phyloP scores from a whole-genome alignment of 2,888 invertebrate genomes.

The Sarcophaga carnaria region DNA sequence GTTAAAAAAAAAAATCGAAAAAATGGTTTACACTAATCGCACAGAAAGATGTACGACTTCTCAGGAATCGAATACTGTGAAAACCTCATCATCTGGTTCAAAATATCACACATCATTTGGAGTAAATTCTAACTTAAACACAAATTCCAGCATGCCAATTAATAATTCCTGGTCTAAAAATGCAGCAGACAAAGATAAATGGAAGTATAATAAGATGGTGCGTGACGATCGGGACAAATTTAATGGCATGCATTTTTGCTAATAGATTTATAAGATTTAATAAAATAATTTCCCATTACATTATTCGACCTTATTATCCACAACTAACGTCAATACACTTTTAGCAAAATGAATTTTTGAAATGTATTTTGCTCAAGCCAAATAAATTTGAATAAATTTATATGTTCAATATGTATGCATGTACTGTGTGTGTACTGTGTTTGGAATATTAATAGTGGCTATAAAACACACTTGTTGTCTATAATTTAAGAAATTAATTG shows the following conservation, averaged over 20 bases:
- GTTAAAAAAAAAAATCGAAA: constrained; percentile 46
- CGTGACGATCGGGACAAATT: constrained; percentile 79
- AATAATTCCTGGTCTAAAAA: constrained; percentile 73
- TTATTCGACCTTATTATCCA: not conserved
- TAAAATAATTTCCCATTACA: not conserved
- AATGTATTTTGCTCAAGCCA: constrained; percentile 3
- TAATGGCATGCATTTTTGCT: constrained; percentile 80
- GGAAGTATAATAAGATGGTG: constrained; percentile 81
- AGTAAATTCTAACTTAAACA: constrained; percentile 39
- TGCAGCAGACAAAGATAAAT: constrained; percentile 76
- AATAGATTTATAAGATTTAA: constrained; percentile 48
- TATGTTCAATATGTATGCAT: not conserved
- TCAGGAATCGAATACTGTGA: constrained; percentile 67
- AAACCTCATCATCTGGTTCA: constrained; percentile 30
- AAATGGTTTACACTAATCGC: constrained; percentile 80
- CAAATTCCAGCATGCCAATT: constrained; percentile 51
- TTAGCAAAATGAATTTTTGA: not conserved
- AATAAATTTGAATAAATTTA: constrained; percentile 3
- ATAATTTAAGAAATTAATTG: constrained; percentile 64
- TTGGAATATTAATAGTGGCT: constrained; percentile 59
- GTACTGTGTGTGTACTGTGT: not conserved
- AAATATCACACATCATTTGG: constrained; percentile 40
- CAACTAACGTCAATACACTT: constrained; percentile 26
- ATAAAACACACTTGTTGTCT: constrained; percentile 66
- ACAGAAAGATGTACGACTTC: constrained; percentile 76